phyloP scores from a whole-genome alignment of 1,140 invertebrate species.

The Eurytemora carolleeae region DNA sequence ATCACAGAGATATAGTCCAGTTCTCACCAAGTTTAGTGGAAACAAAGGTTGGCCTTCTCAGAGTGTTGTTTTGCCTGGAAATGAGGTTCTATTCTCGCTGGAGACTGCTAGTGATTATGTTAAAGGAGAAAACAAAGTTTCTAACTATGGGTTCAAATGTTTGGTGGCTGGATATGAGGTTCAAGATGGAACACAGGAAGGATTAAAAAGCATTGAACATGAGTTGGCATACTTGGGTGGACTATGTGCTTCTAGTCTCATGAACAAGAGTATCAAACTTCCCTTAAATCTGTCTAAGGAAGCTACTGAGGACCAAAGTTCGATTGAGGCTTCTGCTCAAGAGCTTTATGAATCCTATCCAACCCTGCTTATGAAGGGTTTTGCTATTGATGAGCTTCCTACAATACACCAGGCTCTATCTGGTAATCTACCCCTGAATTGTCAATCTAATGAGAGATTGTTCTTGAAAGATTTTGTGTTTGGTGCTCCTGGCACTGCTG shows the following conservation, averaged over 20 bases:
- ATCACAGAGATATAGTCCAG: constrained; percentile 38
- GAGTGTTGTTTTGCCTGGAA: constrained; percentile 68
- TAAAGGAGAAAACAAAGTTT: constrained; percentile 47
- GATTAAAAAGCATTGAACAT: constrained; percentile 57
- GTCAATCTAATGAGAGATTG: constrained; percentile 68
- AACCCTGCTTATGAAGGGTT: constrained; percentile 58
- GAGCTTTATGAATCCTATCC: constrained; percentile 50
- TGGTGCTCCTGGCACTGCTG: constrained; percentile 61
- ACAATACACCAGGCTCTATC: constrained; percentile 73
- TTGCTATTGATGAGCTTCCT: constrained; percentile 64
- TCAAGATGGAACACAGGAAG: constrained; percentile 30
- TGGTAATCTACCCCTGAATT: constrained; percentile 54
- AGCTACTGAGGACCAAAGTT: constrained; percentile 49
- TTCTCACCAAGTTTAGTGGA: constrained; percentile 46
- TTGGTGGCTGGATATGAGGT: constrained; percentile 69
- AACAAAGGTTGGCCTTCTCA: constrained; percentile 63
- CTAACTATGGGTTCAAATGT: constrained; percentile 70
- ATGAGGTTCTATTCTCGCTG: constrained; percentile 79
- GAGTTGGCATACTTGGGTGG: constrained; percentile 75
- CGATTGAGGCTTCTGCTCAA: constrained; percentile 46
- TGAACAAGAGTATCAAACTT: constrained; percentile 59
- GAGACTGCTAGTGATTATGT: constrained; percentile 89
- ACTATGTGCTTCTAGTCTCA: constrained; percentile 65
- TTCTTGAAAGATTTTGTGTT: constrained; percentile 83
- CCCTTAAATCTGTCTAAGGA: constrained; percentile 42